Evolutionary conservation across 2,113 vertebrate species (phyloP), one percentile per base, ranked within the genome.

Genomic region (Ammodytes marinus): DNA sequence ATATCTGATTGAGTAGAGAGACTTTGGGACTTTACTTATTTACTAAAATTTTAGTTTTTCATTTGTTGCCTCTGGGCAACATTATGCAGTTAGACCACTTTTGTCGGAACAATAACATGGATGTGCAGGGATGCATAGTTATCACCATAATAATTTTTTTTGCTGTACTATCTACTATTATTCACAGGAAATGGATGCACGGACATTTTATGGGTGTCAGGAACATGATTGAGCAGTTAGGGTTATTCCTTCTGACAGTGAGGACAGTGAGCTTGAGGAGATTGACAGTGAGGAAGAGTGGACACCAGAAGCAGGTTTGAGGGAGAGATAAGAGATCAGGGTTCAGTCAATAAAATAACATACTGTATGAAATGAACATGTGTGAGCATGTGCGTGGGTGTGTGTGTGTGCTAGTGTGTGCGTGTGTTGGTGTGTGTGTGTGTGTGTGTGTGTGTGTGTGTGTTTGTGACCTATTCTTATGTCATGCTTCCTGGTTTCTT

Each of bases 181-280:
- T 14, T 52, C 14, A 67, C 8, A 12, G 55, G 45, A 27, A 39
- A 72, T 19, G 14, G 69, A 58, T 5, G 3, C 3, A 54, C 12
- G 6, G 19, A 39, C 3, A 12, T 43, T 35, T 46, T 35, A 8
- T 37, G n/a, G 5, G 17, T 1, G 1, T 3, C 35, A 7, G 9
- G 11, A 45, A n/a, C 5, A 45, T 53, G 58, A 53, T 50, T 0
- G 6, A 50, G 13, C 12, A 37, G 19, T 40, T 40, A 39, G 45
- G 52, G 6, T 47, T 4, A 47, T 55, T 49, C 42, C 42, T 2
- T 57, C 52, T 0, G 57, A 60, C 35, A 73, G 57, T 73, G 14
- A 47, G 61, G 46, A 50, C 70, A 13, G 46, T 15, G 45, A 72
- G 45, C n/a, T 43, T 50, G 60, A 67, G 17, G 55, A 73, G 35